Evolutionary conservation across 1,140 invertebrate genomes (phyloP).

Genomic region (Brachionus angularis): DNA sequence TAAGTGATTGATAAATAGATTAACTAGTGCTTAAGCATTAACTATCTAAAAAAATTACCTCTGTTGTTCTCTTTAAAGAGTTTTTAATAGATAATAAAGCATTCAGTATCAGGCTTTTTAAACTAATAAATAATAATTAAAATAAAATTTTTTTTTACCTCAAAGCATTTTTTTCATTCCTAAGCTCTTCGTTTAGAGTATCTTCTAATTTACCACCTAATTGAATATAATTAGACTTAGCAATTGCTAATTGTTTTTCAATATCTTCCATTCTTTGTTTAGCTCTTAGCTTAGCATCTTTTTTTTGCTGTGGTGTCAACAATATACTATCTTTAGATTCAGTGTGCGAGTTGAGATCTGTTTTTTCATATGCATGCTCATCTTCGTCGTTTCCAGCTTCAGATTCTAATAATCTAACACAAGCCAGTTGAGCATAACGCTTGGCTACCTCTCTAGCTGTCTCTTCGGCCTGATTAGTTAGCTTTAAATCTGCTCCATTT

Average conservation of each 20-base stretch:
- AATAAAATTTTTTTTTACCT: constrained; percentile 26
- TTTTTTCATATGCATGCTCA: constrained; percentile 48
- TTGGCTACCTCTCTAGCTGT: constrained; percentile 54
- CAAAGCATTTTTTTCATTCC: constrained; percentile 54
- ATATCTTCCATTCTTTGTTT: constrained; percentile 55
- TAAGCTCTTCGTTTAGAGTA: constrained; percentile 50
- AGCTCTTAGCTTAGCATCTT: constrained; percentile 48
- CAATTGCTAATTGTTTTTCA: constrained; percentile 54
- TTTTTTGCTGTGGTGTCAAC: not conserved
- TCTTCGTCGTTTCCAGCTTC: constrained; percentile 48
- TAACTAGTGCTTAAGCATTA: not conserved
- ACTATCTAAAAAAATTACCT: not conserved
- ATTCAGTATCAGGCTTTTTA: not conserved
- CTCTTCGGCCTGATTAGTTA: constrained; percentile 55
- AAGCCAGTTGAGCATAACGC: constrained; percentile 56
- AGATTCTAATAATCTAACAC: constrained; percentile 54
- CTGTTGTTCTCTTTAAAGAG: constrained; percentile 7
- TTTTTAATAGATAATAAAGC: not conserved
- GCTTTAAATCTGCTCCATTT: constrained; percentile 56
- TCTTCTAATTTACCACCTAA: constrained; percentile 56
- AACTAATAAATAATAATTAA: not conserved
- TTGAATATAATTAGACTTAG: constrained; percentile 57
- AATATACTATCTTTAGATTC: not conserved
- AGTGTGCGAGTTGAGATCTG: constrained; percentile 46
- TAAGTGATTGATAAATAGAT: not conserved